Conservation (phyloP, 2,888 invertebrate species). For the Torymus auratus region DNA sequence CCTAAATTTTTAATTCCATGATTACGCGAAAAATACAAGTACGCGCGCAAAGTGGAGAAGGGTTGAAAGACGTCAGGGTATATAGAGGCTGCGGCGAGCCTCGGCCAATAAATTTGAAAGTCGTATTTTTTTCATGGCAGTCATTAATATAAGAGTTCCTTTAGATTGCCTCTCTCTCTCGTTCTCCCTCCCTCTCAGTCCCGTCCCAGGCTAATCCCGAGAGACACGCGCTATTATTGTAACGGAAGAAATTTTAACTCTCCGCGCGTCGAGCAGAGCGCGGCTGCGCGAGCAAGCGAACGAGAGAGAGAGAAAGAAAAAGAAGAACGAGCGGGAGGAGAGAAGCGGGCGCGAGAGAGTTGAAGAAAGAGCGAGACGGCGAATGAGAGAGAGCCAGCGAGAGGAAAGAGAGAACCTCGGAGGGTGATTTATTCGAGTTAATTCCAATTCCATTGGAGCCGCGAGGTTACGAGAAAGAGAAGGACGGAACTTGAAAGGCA, state of each 20-base stretch:
- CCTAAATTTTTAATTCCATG: constrained; percentile 52
- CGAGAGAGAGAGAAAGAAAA: constrained; percentile 4
- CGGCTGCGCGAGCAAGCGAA: constrained; percentile 17
- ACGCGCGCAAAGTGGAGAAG: constrained; percentile 15
- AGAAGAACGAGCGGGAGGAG: not conserved
- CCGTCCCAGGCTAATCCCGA: constrained; percentile 60
- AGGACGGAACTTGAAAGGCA: constrained; percentile 61
- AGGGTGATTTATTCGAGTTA: constrained; percentile 76
- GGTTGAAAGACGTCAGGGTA: constrained; percentile 41
- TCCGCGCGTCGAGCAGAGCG: constrained; percentile 40
- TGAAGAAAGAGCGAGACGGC: constrained; percentile 31
- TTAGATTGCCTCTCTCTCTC: constrained; percentile 52
- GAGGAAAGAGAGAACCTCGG: constrained; percentile 58
- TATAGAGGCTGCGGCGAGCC: constrained; percentile 24
- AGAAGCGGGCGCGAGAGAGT: constrained; percentile 1
- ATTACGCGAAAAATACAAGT: constrained; percentile 50
- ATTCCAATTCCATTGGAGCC: constrained; percentile 77
- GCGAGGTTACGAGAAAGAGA: constrained; percentile 65
- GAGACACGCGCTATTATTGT: constrained; percentile 65
- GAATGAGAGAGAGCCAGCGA: constrained; percentile 32
- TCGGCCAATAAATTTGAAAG: constrained; percentile 52
- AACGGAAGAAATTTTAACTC: constrained; percentile 72
- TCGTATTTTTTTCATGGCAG: constrained; percentile 55
- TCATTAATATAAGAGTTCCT: constrained; percentile 59
- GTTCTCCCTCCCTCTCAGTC: constrained; percentile 19